Evolutionary conservation across 2,113 vertebrate genomes (phyloP).

Genomic region (Puffinus mauretanicus): DNA sequence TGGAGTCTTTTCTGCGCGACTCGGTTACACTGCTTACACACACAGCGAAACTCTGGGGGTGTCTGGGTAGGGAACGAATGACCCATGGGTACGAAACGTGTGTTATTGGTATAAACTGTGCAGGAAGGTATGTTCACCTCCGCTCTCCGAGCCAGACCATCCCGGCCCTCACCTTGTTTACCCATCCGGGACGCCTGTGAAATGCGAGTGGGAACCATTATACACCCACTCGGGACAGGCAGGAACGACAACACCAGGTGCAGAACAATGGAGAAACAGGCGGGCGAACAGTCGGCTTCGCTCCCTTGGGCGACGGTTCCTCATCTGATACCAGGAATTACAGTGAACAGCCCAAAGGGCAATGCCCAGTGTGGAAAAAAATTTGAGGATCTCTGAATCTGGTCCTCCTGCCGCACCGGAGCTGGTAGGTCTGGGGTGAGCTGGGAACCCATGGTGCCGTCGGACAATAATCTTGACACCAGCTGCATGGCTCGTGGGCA

Average conservation of each 20-base stretch:
- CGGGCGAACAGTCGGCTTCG: accelerated
- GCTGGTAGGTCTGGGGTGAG: background rate
- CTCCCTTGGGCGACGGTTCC: background rate
- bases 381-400: background rate
- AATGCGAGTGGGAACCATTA: background rate
- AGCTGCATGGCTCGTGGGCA: accelerated
- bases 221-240: background rate
- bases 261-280: background rate
- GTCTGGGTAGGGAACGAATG: background rate
- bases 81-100: background rate
- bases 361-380: background rate
- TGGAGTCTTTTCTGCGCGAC: background rate
- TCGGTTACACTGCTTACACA: accelerated
- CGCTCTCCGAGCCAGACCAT: background rate
- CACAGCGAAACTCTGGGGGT: background rate
- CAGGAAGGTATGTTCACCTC: background rate
- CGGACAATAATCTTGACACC: background rate
- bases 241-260: conserved; percentile 30
- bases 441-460: background rate
- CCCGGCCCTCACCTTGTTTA: conserved; percentile 31
- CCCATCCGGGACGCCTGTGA: accelerated
- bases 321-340: background rate
- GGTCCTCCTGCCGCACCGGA: background rate
- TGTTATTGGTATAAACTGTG: background rate
- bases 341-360: background rate